phyloP scores from a whole-genome alignment of 2,797 vertebrate genomes.

The Aulostomus chinensis region DNA sequence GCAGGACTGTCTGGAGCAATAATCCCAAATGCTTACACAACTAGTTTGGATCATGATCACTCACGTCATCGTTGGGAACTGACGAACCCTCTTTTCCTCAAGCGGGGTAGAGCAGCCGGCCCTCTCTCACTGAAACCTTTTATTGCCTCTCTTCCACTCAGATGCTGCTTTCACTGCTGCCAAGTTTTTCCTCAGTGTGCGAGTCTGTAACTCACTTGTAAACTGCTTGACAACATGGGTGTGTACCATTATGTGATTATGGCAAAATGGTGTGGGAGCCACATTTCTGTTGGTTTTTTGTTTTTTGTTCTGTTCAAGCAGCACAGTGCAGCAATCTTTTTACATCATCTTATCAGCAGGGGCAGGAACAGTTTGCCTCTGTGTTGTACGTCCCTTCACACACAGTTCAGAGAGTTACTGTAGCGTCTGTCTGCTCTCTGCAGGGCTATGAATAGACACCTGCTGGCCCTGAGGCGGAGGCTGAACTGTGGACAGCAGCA shows the following conservation, averaged over 20 bases:
- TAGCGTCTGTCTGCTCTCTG: slow-evolving; percentile 19
- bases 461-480: slow-evolving; percentile 29
- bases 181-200: slow-evolving; percentile 17
- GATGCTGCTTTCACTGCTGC: slow-evolving; percentile 17
- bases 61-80: slow-evolving; percentile 32
- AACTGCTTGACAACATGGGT: slow-evolving; percentile 27
- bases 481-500: slow-evolving; percentile 39
- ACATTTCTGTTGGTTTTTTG: no score
- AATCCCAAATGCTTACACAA: slow-evolving; percentile 41
- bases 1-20: slow-evolving; percentile 22
- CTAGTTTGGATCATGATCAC: slow-evolving; percentile 26
- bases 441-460: slow-evolving; percentile 44
- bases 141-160: slow-evolving; percentile 9
- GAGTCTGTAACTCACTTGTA: slow-evolving; percentile 18
- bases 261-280: no score
- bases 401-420: background rate
- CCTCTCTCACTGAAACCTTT: slow-evolving; percentile 18
- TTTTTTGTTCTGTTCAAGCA: background rate
- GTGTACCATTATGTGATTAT: slow-evolving; percentile 35
- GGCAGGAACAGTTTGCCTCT: background rate
- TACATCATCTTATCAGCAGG: slow-evolving; percentile 8
- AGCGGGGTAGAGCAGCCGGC: slow-evolving; percentile 18
- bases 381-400: background rate
- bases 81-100: slow-evolving; percentile 41
- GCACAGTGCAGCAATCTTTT: background rate